A percentile compares a stretch with the other conserved stretches of the same genome.
Conservation (phyloP, 92 coral and sea anemone species). For the Plumapathes pennacea region DNA sequence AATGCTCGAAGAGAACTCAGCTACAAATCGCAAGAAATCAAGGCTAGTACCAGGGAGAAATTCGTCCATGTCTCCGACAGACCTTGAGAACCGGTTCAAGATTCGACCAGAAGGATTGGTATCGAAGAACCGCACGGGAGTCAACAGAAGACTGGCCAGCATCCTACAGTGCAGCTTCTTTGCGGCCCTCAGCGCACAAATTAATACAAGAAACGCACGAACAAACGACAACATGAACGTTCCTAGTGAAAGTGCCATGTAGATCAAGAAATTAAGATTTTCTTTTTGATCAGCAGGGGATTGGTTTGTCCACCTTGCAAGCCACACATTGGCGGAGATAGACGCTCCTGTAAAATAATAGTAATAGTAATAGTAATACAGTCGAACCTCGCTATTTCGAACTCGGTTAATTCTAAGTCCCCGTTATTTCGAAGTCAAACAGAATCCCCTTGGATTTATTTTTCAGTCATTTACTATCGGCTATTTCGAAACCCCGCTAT, state of each 20-base stretch:
- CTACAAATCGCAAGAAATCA: not conserved
- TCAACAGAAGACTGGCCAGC: not conserved
- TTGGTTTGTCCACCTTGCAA: conserved; percentile 18
- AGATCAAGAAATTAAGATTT: not conserved
- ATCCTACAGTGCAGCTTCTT: not conserved
- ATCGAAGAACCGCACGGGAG: conserved; percentile 10
- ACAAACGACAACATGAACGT: not conserved
- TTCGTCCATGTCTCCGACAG: conserved; percentile 9
- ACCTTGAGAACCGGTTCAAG: conserved; percentile 7
- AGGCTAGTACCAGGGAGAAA: not conserved
- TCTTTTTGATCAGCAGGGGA: conserved; percentile 6
- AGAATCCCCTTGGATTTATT: no score
- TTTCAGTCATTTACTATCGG: no score
- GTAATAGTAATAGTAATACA: not conserved
- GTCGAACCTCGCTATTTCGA: no score
- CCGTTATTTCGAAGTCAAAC: no score
- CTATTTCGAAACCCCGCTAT: no score
- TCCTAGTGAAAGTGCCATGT: not conserved
- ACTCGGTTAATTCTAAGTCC: no score
- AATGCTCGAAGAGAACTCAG: not conserved
- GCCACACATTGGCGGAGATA: conserved; percentile 19
- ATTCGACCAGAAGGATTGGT: conserved; percentile 8
- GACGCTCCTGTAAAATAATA: conserved; percentile 5
- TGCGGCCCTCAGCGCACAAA: not conserved
- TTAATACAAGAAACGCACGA: not conserved